phyloP scores from a whole-genome alignment of 2,888 invertebrate species.

The Xanthia togata region DNA sequence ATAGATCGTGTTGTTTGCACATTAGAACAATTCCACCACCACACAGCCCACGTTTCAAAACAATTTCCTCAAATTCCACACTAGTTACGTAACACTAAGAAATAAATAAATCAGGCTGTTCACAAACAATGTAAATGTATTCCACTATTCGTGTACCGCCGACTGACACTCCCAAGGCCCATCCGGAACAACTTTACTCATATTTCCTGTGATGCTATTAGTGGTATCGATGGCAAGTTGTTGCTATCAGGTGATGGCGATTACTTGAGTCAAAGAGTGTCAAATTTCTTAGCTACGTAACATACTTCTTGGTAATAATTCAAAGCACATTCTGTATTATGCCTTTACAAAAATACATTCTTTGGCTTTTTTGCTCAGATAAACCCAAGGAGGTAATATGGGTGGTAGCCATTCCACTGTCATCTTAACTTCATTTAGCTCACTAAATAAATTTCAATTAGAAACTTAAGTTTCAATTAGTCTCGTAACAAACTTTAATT shows the following conservation, averaged over 20 bases:
- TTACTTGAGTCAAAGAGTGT: not conserved
- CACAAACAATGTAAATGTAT: slow-evolving; percentile 65
- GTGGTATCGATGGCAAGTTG: slow-evolving; percentile 45
- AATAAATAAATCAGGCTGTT: slow-evolving; percentile 65
- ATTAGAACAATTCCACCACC: not conserved
- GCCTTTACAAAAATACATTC: not conserved
- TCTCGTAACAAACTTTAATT: slow-evolving; percentile 14
- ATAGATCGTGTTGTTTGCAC: not conserved
- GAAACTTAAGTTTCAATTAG: slow-evolving; percentile 8
- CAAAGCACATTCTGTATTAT: not conserved
- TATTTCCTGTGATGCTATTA: slow-evolving; percentile 71
- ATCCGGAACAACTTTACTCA: slow-evolving; percentile 74
- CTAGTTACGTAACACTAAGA: slow-evolving; percentile 49
- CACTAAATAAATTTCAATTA: not conserved
- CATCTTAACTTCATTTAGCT: not conserved
- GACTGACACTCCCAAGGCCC: slow-evolving; percentile 62
- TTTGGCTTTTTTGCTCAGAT: not conserved
- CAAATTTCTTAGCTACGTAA: not conserved
- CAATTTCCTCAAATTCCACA: slow-evolving; percentile 36
- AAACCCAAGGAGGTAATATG: not conserved
- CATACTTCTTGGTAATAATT: not conserved
- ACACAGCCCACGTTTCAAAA: not conserved
- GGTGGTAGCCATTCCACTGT: not conserved
- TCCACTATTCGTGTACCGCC: slow-evolving; percentile 61
- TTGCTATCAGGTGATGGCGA: slow-evolving; percentile 37